Conservation (phyloP, 2,888 invertebrate genomes). For the Octodonta nipae region DNA sequence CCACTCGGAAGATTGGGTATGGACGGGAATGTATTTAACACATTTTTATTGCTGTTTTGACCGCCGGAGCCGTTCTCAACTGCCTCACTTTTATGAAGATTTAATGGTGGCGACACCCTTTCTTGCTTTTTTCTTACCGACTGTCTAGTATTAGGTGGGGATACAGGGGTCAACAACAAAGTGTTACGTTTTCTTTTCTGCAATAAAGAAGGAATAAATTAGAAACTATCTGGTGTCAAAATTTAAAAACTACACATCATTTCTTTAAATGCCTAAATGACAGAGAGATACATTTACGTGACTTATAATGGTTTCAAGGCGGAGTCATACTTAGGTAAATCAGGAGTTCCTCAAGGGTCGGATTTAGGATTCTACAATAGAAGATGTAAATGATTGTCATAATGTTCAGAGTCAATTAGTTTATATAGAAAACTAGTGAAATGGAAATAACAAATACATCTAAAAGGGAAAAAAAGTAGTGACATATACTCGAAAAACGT, state of each 20-base stretch:
- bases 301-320: not conserved
- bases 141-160: constrained; percentile 40
- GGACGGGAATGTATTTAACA: constrained; percentile 22
- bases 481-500: no score
- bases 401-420: no score
- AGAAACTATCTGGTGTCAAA: not conserved
- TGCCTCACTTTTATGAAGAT: not conserved
- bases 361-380: no score
- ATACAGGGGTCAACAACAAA: constrained; percentile 37
- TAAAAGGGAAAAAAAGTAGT: no score
- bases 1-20: constrained; percentile 41
- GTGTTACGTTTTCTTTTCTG: constrained; percentile 39
- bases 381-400: no score
- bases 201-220: constrained; percentile 20
- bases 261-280: no score
- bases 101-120: constrained; percentile 19
- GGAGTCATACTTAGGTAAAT: no score
- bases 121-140: constrained; percentile 30
- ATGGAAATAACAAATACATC: no score
- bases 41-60: constrained; percentile 5
- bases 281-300: no score
- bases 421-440: no score
- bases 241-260: no score
- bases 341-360: no score
- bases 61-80: not conserved